Base-by-base conservation (phyloP, 2,888 invertebrate genomes). In the Parochlus steinenii region DNA sequence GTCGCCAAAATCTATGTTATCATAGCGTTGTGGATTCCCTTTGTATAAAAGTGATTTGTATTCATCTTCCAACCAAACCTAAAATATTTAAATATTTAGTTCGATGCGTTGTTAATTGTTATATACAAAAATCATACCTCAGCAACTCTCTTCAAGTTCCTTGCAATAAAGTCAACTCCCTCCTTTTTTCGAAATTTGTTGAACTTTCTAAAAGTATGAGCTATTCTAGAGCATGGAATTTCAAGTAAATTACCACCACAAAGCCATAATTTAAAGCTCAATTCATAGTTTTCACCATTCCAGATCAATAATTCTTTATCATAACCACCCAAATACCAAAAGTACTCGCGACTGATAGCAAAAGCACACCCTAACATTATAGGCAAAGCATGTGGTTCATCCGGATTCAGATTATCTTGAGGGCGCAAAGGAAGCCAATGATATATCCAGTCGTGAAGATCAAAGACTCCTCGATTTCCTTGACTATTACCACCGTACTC, bases 361-460 rank as follows among this genome's bases (percentile, higher is more conserved):
- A 95, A 95, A 43, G 95, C 57, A 1, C 95, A 95, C 10, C 95
- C 95, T 40, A 93, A 93, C 95, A 95, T 95, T 1, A 97, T 77
- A 0, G 95, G 95, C 54, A 83, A 87, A 61, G 82, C 48, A 39
- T 48, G 51, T 0, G 56, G 56, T 20, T 45, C 40, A 1, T 48
- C 50, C 4, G 43, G 44, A 36, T 55, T 50, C 3, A 42, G 33
- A 3, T 45, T 38, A 14, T 30, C 30, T 23, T 30, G 6, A 4
- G 12, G 7, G 6, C 20, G 8, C 4, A 11, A 2, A 4, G 14
- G 28, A 4, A 36, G 26, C 29, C 20, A 26, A n/a, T 24, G 29
- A 17, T 18, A 36, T 5, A 12, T 30, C 36, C 36, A 36, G n/a
- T n/a, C n/a, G n/a, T n/a, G n/a, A n/a, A n/a, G n/a, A 12, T 29